Conservation (phyloP, 1,140 invertebrate species). For the Macrobrachium rosenbergii region DNA sequence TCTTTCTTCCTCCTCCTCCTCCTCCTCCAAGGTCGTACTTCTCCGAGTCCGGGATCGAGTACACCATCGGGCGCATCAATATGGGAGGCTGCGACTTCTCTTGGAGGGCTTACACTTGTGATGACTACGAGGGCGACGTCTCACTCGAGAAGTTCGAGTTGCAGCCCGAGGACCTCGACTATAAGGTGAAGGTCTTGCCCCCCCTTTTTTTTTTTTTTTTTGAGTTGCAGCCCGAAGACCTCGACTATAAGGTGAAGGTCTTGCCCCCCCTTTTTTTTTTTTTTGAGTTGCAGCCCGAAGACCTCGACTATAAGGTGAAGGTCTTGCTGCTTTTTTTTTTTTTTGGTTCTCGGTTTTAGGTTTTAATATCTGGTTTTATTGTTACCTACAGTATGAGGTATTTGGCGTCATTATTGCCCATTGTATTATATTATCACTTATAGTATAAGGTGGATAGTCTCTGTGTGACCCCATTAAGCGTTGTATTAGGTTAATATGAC, state of each 20-base stretch:
- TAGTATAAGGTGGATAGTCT: too few species aligned
- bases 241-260: too few species aligned
- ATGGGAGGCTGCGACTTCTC: slow-evolving; percentile 90
- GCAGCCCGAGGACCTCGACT: slow-evolving; percentile 54
- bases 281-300: slow-evolving; percentile 59
- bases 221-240: too few species aligned
- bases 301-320: slow-evolving; percentile 59
- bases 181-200: slow-evolving; percentile 32
- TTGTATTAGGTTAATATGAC: too few species aligned
- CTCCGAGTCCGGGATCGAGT: slow-evolving; percentile 75
- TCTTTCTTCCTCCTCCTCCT: too few species aligned
- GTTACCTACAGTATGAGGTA: background rate
- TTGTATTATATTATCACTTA: too few species aligned
- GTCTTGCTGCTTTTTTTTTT: background rate
- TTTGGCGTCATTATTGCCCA: background rate
- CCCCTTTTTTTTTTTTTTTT: background rate
- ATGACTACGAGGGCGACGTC: slow-evolving; percentile 72
- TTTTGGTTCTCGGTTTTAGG: background rate
- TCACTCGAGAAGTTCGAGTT: slow-evolving; percentile 54
- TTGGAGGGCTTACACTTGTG: slow-evolving; percentile 78
- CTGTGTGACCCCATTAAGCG: too few species aligned
- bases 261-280: too few species aligned
- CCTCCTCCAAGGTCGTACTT: slow-evolving; percentile 34
- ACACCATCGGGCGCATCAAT: slow-evolving; percentile 82
- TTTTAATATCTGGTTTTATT: background rate